Conservation (phyloP, 2,113 vertebrate species). For the Scopus umbretta region DNA sequence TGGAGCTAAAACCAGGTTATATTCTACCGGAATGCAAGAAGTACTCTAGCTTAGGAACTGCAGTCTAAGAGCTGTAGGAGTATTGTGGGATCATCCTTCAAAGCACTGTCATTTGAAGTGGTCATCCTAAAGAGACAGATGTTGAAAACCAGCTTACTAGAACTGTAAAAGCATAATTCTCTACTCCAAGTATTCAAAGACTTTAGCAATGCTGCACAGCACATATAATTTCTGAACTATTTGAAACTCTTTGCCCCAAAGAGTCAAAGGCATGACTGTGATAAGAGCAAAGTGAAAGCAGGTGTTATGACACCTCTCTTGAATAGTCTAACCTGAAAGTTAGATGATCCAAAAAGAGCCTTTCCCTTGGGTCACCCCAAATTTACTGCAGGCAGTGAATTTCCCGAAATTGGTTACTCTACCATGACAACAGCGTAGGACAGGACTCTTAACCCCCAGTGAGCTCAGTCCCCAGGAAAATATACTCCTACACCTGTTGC, state of each 20-base stretch:
- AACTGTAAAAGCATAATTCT: not conserved
- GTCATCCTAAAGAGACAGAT: not conserved
- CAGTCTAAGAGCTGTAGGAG: not conserved
- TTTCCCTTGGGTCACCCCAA: not conserved
- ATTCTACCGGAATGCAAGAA: not conserved
- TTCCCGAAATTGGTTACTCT: not conserved
- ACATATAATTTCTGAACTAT: not conserved
- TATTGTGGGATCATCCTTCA: not conserved
- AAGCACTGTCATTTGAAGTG: not conserved
- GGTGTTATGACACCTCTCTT: not conserved
- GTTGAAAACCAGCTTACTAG: not conserved
- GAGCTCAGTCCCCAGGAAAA: not conserved
- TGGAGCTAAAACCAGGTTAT: not conserved
- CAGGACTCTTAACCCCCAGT: not conserved
- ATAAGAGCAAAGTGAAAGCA: not conserved
- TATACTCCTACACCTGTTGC: not conserved
- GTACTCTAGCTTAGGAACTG: not conserved
- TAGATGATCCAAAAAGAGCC: not conserved
- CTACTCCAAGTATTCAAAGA: not conserved
- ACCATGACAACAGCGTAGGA: fast-evolving
- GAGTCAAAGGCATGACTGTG: not conserved
- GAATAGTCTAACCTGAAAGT: not conserved
- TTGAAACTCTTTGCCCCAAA: not conserved
- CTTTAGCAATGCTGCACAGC: not conserved
- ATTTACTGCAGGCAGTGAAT: not conserved